Percentiles rank a stretch among this genome's conserved stretches.
Conservation (phyloP, 2,113 vertebrate species). For the Dolichallabes microphthalmus region DNA sequence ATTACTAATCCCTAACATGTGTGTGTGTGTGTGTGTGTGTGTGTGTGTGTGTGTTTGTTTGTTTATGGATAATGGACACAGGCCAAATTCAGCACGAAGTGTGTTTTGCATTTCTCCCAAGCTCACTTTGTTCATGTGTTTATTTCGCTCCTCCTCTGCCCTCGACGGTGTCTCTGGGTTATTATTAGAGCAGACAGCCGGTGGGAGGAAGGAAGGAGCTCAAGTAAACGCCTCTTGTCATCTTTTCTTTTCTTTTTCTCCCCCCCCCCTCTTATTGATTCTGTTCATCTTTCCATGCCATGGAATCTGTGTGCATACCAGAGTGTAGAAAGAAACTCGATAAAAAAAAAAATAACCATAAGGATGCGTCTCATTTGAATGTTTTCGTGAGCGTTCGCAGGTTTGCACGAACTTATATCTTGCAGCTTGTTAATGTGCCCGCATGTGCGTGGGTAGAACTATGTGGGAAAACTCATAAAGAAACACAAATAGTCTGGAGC, state of each 20-base stretch:
- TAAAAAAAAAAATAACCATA: background rate
- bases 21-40: background rate
- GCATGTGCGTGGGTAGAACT: slow-evolving; percentile 5
- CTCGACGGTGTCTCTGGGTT: slow-evolving; percentile 72
- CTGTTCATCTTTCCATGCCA: slow-evolving; percentile 60
- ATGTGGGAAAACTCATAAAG: slow-evolving; percentile 25
- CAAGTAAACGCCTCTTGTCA: slow-evolving; percentile 72
- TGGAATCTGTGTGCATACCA: slow-evolving; percentile 9
- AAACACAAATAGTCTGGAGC: slow-evolving; percentile 8
- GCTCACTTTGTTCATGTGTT: slow-evolving; percentile 60
- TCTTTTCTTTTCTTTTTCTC: slow-evolving; percentile 64
- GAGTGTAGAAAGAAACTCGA: slow-evolving; percentile 4
- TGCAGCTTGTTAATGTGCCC: slow-evolving; percentile 5
- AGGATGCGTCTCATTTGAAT: slow-evolving; percentile 41
- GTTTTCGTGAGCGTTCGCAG: background rate
- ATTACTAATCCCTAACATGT: background rate
- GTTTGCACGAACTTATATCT: background rate
- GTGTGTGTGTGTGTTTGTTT: background rate
- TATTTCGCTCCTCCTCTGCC: slow-evolving; percentile 61
- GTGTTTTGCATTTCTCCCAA: slow-evolving; percentile 64
- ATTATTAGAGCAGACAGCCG: slow-evolving; percentile 77
- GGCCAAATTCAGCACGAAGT: slow-evolving; percentile 67
- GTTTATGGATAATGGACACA: slow-evolving; percentile 60
- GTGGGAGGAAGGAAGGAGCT: slow-evolving; percentile 74
- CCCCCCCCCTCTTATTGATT: slow-evolving; percentile 68